These are phyloP conservation scores for Lagocephalus sceleratus DNA, from an alignment of 2,797 vertebrate genomes.

Conservation along the genomic window DNA sequence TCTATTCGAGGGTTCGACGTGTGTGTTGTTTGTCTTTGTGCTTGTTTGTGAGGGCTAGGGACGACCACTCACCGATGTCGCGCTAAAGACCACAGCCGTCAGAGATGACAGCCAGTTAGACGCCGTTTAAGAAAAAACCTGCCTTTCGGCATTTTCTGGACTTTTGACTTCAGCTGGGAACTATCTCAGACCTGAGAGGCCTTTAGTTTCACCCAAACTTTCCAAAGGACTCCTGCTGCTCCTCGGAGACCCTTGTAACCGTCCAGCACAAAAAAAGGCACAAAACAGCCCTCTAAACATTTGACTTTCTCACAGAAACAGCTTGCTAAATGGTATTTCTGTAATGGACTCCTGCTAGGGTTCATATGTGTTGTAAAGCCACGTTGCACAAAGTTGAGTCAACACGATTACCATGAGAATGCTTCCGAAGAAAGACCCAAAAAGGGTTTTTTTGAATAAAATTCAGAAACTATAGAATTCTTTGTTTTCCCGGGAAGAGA, in stretches of 20 bases:
- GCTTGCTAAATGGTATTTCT: constrained; percentile 84
- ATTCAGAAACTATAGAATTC: constrained; percentile 88
- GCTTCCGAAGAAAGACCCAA: constrained; percentile 68
- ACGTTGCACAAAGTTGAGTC: constrained; percentile 83
- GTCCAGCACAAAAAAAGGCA: constrained; percentile 39
- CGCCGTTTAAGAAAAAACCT: constrained; percentile 62
- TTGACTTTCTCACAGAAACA: constrained; percentile 86
- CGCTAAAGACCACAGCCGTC: constrained; percentile 61
- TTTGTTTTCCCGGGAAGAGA: constrained; percentile 76
- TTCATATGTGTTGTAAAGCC: constrained; percentile 83
- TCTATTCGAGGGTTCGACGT: background rate
- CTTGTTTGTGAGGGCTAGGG: constrained; percentile 14
- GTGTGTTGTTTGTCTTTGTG: background rate
- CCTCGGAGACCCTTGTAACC: constrained; percentile 66
- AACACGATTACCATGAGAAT: constrained; percentile 87
- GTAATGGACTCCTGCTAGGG: constrained; percentile 87
- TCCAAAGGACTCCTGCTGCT: constrained; percentile 76
- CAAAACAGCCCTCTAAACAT: constrained; percentile 76
- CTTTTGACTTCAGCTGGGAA: constrained; percentile 76
- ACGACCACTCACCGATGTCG: constrained; percentile 51
- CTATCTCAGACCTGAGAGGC: constrained; percentile 72
- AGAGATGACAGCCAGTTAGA: constrained; percentile 62
- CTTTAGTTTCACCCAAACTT: constrained; percentile 67
- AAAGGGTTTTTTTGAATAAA: constrained; percentile 80
- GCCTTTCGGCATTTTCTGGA: constrained; percentile 72